phyloP scores from a whole-genome alignment of 2,888 invertebrate genomes.

The Athripsodes cinereus region DNA sequence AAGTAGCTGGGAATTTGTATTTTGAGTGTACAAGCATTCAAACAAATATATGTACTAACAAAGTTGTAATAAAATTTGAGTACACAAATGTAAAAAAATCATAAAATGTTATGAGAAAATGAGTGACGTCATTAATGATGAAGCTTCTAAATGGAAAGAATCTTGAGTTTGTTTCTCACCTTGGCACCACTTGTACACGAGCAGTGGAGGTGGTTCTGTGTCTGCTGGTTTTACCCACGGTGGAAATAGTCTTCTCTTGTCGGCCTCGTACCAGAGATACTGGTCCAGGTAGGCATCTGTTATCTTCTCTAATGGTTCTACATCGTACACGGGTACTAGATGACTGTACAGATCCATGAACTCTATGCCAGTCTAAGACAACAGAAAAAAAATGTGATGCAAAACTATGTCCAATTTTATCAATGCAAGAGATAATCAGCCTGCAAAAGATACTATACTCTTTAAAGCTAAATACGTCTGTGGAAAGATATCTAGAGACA shows the following conservation, averaged over 20 bases:
- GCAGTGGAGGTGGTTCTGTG: conserved; percentile 88
- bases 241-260: conserved; percentile 92
- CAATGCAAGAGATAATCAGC: too few species aligned
- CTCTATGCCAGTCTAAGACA: conserved; percentile 84
- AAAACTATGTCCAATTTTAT: neutral
- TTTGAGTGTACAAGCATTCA: too few species aligned
- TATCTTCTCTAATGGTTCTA: conserved; percentile 98
- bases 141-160: too few species aligned
- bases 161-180: conserved; percentile 49
- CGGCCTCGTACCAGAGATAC: conserved; percentile 99
- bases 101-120: too few species aligned
- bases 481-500: too few species aligned
- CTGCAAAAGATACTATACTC: too few species aligned
- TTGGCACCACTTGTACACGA: conserved; percentile 99
- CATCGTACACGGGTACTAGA: conserved; percentile 97
- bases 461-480: too few species aligned
- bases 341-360: conserved; percentile 99
- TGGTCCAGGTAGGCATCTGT: conserved; percentile 99
- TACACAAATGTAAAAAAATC: too few species aligned
- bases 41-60: too few species aligned
- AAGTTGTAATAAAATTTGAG: too few species aligned
- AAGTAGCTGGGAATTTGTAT: too few species aligned
- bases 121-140: too few species aligned
- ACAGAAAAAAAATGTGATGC: conserved; percentile 11
- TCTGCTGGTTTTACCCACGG: conserved; percentile 99